These are phyloP conservation scores for Poecilia gillii DNA, from an alignment of 2,797 vertebrate species.

Conservation along the genomic window DNA sequence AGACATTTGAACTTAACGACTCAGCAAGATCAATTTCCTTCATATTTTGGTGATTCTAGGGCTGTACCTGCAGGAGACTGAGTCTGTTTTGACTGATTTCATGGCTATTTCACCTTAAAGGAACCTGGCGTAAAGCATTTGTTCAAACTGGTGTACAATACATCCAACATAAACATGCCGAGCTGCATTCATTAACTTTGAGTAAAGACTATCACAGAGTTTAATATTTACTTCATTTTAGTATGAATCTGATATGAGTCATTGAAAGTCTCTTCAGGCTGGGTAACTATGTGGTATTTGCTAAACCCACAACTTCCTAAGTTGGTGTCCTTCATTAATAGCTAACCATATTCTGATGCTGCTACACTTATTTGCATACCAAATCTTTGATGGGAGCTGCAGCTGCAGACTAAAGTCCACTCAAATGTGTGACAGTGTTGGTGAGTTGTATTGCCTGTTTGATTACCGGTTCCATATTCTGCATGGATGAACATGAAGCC, in stretches of 20 bases:
- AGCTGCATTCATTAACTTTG: background rate
- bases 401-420: constrained; percentile 40
- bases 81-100: background rate
- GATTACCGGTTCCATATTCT: constrained; percentile 67
- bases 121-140: background rate
- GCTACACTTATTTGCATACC: constrained; percentile 47
- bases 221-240: constrained; percentile 7
- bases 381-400: constrained; percentile 43
- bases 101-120: background rate
- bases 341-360: constrained; percentile 51
- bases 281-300: constrained; percentile 35
- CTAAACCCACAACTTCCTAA: constrained; percentile 42
- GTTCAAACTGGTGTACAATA: background rate
- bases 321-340: constrained; percentile 62
- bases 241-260: constrained; percentile 13
- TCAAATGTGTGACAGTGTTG: constrained; percentile 55
- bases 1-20: background rate
- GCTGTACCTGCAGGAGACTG: background rate
- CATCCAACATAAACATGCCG: background rate
- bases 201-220: background rate
- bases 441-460: constrained; percentile 65
- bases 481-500: constrained; percentile 62
- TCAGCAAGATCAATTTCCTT: background rate
- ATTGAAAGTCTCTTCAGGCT: constrained; percentile 24
- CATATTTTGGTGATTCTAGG: background rate